Percentiles rank a stretch among this genome's conserved stretches.
Conservation (phyloP, 2,888 invertebrate genomes). For the Heliconius cydno region DNA sequence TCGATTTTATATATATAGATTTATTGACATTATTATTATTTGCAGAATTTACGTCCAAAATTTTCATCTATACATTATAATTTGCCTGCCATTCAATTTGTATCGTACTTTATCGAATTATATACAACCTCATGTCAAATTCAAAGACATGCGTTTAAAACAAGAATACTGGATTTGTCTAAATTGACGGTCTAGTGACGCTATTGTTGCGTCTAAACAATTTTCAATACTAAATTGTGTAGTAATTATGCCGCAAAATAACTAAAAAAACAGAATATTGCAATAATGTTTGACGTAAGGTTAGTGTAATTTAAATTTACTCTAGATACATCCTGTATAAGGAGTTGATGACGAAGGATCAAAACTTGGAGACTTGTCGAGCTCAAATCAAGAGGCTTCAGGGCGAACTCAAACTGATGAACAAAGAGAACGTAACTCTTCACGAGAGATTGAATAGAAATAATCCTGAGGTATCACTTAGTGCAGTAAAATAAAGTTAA, state of each 20-base stretch:
- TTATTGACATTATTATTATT: neutral
- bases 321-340: conserved; percentile 85
- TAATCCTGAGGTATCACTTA: conserved; percentile 63
- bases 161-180: conserved; percentile 9
- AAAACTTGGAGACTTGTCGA: conserved; percentile 84
- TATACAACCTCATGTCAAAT: conserved; percentile 14
- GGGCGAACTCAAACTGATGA: conserved; percentile 85
- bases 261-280: conserved; percentile 35
- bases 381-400: conserved; percentile 85
- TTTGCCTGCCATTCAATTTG: neutral
- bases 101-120: neutral
- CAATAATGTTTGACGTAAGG: conserved; percentile 62
- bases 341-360: conserved; percentile 85
- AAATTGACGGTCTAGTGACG: conserved; percentile 11
- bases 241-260: conserved; percentile 26
- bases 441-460: conserved; percentile 79
- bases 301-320: conserved; percentile 49
- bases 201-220: conserved; percentile 11
- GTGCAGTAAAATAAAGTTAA: neutral
- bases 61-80: neutral
- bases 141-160: conserved; percentile 5
- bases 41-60: neutral
- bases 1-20: no score
- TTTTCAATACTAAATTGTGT: conserved; percentile 6
- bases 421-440: conserved; percentile 84